phyloP scores from a whole-genome alignment of 2,113 vertebrate genomes.

The Gallinago paraguaiae region DNA sequence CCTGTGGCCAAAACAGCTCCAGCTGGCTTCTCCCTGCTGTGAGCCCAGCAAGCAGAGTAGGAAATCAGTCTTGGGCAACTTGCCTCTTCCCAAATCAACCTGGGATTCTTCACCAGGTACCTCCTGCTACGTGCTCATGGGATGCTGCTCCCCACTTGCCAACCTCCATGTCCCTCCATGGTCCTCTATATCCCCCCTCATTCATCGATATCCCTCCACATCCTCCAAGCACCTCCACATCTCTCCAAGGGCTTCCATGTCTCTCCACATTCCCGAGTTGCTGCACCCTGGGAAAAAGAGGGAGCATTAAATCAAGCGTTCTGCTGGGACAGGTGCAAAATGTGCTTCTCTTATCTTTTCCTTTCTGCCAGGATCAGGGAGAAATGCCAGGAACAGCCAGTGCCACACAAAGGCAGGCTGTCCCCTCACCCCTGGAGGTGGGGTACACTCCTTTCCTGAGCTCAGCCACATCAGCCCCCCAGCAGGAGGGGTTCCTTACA shows the following conservation, averaged over 20 bases:
- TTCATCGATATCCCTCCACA: neutral
- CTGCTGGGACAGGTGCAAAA: neutral
- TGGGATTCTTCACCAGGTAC: neutral
- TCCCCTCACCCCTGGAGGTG: neutral
- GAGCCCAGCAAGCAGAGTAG: neutral
- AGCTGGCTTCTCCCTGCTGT: neutral
- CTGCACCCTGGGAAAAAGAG: neutral
- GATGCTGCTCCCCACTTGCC: neutral
- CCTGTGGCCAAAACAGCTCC: neutral
- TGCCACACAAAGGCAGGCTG: neutral
- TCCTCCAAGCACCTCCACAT: neutral
- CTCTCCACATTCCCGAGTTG: neutral
- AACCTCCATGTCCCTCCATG: neutral
- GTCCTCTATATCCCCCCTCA: no score
- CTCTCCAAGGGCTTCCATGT: neutral
- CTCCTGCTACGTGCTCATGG: fast-evolving
- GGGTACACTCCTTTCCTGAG: neutral
- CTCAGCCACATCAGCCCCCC: neutral
- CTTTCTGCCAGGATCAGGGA: neutral
- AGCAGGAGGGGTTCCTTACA: neutral
- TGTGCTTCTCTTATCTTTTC: neutral
- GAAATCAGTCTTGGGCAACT: neutral
- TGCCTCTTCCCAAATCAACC: neutral
- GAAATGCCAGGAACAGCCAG: neutral
- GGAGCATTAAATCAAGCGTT: neutral